Percentiles rank a stretch among this genome's conserved stretches.
These are phyloP conservation scores for Acrobasis consociella DNA, from an alignment of 2,888 invertebrate genomes.

Conservation along the genomic window DNA sequence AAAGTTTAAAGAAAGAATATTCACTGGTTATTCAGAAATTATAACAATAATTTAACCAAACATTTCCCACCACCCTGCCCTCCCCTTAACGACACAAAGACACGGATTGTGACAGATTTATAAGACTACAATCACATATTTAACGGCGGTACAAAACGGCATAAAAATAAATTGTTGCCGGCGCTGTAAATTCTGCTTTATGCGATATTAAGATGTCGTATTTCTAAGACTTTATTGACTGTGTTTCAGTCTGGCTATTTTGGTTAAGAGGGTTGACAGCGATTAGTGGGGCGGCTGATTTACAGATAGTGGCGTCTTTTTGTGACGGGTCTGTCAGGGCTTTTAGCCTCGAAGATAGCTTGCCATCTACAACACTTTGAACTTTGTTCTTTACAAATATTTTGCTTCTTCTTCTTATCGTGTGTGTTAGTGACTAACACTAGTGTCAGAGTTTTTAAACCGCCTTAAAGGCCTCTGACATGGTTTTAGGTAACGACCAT, in stretches of 20 bases:
- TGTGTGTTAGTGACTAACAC: too few species aligned
- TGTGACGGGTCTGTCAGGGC: background rate
- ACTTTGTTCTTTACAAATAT: too few species aligned
- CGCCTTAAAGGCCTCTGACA: too few species aligned
- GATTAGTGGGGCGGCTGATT: background rate
- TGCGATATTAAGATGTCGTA: slow-evolving; percentile 78
- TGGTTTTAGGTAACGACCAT: too few species aligned
- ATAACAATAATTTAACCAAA: too few species aligned
- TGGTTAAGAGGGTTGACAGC: slow-evolving; percentile 31
- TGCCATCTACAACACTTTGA: too few species aligned
- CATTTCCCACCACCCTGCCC: background rate
- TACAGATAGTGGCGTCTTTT: background rate
- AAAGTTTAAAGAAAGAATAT: too few species aligned
- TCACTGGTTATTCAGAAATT: too few species aligned
- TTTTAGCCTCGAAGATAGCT: too few species aligned
- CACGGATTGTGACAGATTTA: slow-evolving; percentile 67
- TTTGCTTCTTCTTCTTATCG: too few species aligned
- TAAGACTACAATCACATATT: slow-evolving; percentile 65
- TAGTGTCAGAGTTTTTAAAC: too few species aligned
- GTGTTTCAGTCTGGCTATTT: slow-evolving; percentile 33
- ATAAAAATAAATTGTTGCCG: slow-evolving; percentile 63
- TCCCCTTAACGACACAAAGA: slow-evolving; percentile 31
- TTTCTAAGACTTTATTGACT: slow-evolving; percentile 65
- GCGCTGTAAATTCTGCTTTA: slow-evolving; percentile 69
- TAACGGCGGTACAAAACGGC: slow-evolving; percentile 65